Base-by-base conservation (phyloP, 1,140 invertebrate genomes). In the Chlorops oryzae region DNA sequence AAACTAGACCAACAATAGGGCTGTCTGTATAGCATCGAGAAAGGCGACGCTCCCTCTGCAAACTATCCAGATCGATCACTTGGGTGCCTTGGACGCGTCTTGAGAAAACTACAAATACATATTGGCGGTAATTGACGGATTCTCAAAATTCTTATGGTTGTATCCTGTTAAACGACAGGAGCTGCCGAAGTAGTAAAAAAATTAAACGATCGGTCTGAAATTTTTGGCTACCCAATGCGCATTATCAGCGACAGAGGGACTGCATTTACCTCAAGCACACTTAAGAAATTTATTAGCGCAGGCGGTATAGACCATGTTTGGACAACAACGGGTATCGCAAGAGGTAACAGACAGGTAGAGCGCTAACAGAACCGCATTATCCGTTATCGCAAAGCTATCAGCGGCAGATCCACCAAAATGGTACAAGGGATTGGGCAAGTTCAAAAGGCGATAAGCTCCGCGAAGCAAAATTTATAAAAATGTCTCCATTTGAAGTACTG, bases 81-180 rank as follows among this genome's bases (percentile, higher is more conserved):
- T 55, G 4, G 72, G 73, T 45, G 73, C 72, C 5, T 27, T 74
- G 7, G 38, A 48, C 17, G 35, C 53, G 15, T 65, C 66, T 0
- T 54, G 53, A 10, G 74, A 74, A 34, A 52, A 58, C n/a, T 75
- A 75, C 47, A 61, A 63, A 20, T 57, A 73, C 53, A 59, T 74
- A 6, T 59, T 75, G 0, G 61, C 55, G 0, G 49, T 75, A 0
- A 48, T 73, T 3, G 71, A 74, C 51, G 65, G 48, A 1, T 74
- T 73, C 57, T 60, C 63, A 3, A 74, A 74, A 34, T 75, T 73
- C 56, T 48, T 59, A 12, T 45, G 43, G 43, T 32, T 45, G 23
- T 32, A 28, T 18, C 43, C 25, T 10, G 32, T 27, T 5, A 32
- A 45, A n/a, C n/a, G n/a, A n/a, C n/a, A n/a, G n/a, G n/a, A n/a